Base-by-base conservation (phyloP, 2,888 invertebrate species). In the Lycia hirtaria region DNA sequence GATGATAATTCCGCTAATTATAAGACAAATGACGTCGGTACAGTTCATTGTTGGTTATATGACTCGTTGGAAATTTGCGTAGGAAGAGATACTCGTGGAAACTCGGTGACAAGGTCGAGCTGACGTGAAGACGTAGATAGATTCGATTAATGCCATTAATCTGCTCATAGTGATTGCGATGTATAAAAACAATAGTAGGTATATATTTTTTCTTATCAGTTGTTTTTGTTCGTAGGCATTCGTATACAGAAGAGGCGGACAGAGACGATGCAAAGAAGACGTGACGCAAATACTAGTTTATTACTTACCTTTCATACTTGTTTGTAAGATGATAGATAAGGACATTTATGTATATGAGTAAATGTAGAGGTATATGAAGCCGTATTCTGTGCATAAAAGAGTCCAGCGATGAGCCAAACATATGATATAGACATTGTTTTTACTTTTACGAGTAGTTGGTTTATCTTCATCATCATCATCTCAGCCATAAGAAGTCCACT, bases 61-160 rank as follows among this genome's bases (percentile, higher is more conserved):
- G 78, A 73, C 71, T 77, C 67, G 65, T 69, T 71, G 74, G 60
- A 77, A 74, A 77, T 72, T 73, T 54, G 73, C 70, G 77, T 77
- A 73, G 78, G 78, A 60, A 67, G 74, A 70, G 64, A 67, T 65
- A 66, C 67, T 68, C 66, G 67, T 73, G 74, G 73, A 76, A 76
- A 74, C 72, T 70, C 65, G 66, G 64, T 71, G 73, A 73, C 75
- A 74, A 73, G 72, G 75, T 71, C 68, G 38, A 57, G 65, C 52
- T 55, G 64, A 62, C 37, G 37, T 37, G 67, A 64, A 67, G 59
- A 64, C 56, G 51, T 58, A 56, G 61, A 48, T 53, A 60, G 60
- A 64, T 63, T 68, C 62, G 65, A 70, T 68, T 68, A 66, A 65
- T 56, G 57, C 49, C 38, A 47, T 30, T 19, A 38, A 47, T 15